Base-by-base conservation (phyloP, 2,113 vertebrate species). In the Oceanodroma tethys region DNA sequence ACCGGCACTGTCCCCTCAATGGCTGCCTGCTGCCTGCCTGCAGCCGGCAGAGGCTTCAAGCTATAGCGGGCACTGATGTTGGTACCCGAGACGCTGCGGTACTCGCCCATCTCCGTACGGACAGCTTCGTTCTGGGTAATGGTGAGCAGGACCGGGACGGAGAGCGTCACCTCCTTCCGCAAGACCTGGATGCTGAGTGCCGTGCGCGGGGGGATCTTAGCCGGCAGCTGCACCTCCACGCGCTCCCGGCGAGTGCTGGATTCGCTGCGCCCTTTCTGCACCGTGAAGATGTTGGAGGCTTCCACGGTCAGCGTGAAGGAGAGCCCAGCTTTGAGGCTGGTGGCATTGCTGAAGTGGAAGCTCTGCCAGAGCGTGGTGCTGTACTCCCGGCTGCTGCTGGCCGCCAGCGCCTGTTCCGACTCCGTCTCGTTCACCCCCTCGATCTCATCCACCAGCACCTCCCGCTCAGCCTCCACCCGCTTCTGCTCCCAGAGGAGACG, bases 351-450 rank as follows among this genome's bases (percentile, higher is more conserved):
- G 91, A 98, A 98, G 47, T 73, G 95, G 91, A 98, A 97, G 84
- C 96, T 97, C 88, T 98, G 97, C 93, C 95, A 93, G n/a, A 95
- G 92, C 0, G 86, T 94, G 71, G 96, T 94, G 34, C 43, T 1
- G 3, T 97, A 97, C 74, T 98, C 98, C 38, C 97, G 95, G 65
- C 92, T 96, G 93, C 95, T 97, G 95, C 90, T 95, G 92, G 96
- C 94, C 0, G 96, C 75, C 82, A 97, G 93, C 0, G 16, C 48
- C 82, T 98, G 96, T 81, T 98, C 97, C 1, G 97, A 90, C 45
- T 96, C 80, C 0, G 97, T 97, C 70, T 96, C 91, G 1, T 98
- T 98, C 93, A 96, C 94, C 36, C 97, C 97, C 55, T 97, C 95
- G 5, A 96, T 90, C 90, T 98, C 97, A 50, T 98, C 97, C 50